A percentile compares a stretch with the other conserved stretches of the same genome.
Conservation (phyloP, 2,113 vertebrate genomes). For the Donacobius atricapilla region DNA sequence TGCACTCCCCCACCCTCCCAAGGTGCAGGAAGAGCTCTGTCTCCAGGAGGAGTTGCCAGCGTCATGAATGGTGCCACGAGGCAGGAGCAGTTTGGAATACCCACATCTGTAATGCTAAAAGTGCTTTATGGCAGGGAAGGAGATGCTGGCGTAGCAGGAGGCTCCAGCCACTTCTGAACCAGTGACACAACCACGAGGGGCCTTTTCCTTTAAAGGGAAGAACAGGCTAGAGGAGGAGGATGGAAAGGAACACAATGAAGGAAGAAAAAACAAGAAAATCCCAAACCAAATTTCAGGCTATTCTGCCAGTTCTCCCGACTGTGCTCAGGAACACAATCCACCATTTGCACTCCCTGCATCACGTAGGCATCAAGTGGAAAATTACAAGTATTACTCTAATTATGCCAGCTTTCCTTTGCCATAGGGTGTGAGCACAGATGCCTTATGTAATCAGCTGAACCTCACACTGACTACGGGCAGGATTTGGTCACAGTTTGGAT, state of each 20-base stretch:
- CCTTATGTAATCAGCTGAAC: conserved; percentile 21
- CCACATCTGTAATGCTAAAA: conserved; percentile 65
- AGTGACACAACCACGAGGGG: conserved; percentile 8
- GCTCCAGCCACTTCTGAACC: conserved; percentile 20
- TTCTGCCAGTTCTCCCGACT: background rate
- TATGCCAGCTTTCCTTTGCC: conserved; percentile 26
- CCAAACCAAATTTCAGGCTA: background rate
- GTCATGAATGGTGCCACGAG: conserved; percentile 61
- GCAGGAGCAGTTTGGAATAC: conserved; percentile 51
- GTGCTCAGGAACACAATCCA: background rate
- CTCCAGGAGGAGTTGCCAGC: conserved; percentile 56
- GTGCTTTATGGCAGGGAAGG: conserved; percentile 24
- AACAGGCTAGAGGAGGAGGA: conserved; percentile 21
- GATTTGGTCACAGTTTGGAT: background rate
- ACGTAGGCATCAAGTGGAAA: conserved; percentile 15
- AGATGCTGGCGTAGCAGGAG: background rate
- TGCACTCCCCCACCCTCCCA: background rate
- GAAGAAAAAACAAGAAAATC: conserved; percentile 1
- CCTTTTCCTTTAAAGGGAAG: background rate
- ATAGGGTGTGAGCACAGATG: conserved; percentile 21
- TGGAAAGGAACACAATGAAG: conserved; percentile 47
- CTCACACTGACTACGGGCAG: background rate
- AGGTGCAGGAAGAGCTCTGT: background rate
- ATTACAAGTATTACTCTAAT: background rate
- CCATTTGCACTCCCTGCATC: background rate